These are phyloP conservation scores for Dipodomys merriami DNA, from an alignment of 2,113 vertebrate genomes.

Conservation along the genomic window DNA sequence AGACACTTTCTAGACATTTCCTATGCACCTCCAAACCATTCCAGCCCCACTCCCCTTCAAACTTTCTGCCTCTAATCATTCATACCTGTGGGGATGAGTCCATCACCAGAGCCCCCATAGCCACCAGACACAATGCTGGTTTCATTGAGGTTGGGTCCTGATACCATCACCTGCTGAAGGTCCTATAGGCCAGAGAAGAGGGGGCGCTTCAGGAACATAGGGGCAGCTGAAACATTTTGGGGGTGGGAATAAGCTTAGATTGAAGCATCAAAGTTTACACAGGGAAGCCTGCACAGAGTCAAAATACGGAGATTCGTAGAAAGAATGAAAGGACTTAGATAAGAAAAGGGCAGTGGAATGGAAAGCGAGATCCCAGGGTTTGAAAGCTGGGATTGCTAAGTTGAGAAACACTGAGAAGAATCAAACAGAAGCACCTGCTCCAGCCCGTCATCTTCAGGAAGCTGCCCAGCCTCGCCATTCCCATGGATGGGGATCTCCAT, in stretches of 20 bases:
- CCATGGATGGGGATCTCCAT: slow-evolving; percentile 99
- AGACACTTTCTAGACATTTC: neutral
- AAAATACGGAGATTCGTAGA: slow-evolving; percentile 60
- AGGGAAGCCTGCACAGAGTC: slow-evolving; percentile 63
- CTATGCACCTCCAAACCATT: slow-evolving; percentile 20
- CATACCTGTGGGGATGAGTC: slow-evolving; percentile 93
- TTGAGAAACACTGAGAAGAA: slow-evolving; percentile 45
- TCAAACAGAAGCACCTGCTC: slow-evolving; percentile 92
- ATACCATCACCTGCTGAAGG: slow-evolving; percentile 99
- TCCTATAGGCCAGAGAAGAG: slow-evolving; percentile 87
- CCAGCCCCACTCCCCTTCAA: neutral
- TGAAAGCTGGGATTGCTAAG: slow-evolving; percentile 26
- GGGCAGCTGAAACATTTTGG: slow-evolving; percentile 56
- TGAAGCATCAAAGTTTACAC: slow-evolving; percentile 58
- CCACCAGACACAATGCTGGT: slow-evolving; percentile 98
- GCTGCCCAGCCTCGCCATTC: slow-evolving; percentile 92
- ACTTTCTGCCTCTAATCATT: slow-evolving; percentile 47
- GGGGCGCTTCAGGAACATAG: slow-evolving; percentile 62
- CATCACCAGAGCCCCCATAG: slow-evolving; percentile 95
- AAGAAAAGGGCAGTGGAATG: slow-evolving; percentile 29
- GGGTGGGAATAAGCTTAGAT: slow-evolving; percentile 60
- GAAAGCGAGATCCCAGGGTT: neutral
- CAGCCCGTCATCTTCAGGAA: slow-evolving; percentile 94
- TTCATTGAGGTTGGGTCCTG: slow-evolving; percentile 97
- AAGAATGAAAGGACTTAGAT: slow-evolving; percentile 35